A percentile compares a stretch with the other conserved stretches of the same genome.
Conservation (phyloP, 2,113 vertebrate species). For the Anolis carolinensis region DNA sequence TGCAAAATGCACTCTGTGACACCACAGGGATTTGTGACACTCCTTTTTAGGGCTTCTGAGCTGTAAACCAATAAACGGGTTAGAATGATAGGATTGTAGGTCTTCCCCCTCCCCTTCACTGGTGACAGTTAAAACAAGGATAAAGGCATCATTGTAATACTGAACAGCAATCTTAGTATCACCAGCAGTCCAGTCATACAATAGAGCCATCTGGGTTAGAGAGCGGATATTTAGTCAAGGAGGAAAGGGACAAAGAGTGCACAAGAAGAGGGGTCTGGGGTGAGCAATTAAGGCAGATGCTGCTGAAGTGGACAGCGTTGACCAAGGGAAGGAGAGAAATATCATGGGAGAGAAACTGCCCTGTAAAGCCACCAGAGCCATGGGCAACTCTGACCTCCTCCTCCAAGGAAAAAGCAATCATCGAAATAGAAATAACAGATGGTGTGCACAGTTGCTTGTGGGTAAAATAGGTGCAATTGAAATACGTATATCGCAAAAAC, state of each 20-base stretch:
- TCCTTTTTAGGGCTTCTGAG: constrained; percentile 48
- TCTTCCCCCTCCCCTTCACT: background rate
- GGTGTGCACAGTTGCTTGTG: too few relatives aligned
- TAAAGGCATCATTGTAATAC: constrained; percentile 44
- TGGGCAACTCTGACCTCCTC: background rate
- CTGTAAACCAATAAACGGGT: constrained; percentile 64
- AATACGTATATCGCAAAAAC: background rate
- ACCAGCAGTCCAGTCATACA: background rate
- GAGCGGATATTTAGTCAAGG: background rate
- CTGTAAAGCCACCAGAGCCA: background rate
- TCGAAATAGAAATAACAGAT: background rate
- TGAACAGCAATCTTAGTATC: constrained; percentile 51
- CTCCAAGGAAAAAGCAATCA: background rate
- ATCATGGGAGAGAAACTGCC: background rate
- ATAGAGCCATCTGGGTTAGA: background rate
- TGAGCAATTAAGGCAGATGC: background rate
- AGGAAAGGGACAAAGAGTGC: background rate
- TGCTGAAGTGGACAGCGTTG: background rate
- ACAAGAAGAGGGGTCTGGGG: too few relatives aligned
- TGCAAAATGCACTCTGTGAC: constrained; percentile 61
- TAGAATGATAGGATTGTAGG: constrained; percentile 36
- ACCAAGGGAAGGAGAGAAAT: background rate
- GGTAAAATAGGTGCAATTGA: background rate
- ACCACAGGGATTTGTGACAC: constrained; percentile 50
- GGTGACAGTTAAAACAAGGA: constrained; percentile 33